Evolutionary conservation across 2,888 invertebrate genomes (phyloP), one percentile per base, ranked within the genome.

Genomic region (Scrobipalpa atriplicella): DNA sequence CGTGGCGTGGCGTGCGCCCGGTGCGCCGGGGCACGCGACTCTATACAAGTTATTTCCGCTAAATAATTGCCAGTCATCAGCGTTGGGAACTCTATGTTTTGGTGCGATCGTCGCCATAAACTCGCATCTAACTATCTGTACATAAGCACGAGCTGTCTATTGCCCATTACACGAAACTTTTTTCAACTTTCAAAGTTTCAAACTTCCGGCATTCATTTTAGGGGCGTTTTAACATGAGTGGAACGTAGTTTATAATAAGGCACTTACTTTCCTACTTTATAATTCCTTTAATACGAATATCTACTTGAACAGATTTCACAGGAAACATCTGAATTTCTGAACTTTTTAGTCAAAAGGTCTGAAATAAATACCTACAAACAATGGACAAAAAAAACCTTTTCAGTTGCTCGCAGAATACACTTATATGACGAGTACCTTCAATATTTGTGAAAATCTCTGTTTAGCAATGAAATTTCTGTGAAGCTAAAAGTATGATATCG

Each of bases 11-110:
- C 13, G 51, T 60, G 47, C 62, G 43, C 64, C 21, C 1, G 52
- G 51, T 60, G 47, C 62, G 43, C 64, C 21, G 2, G 52, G 19
- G 63, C 60, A 58, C 66, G 64, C 64, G 64, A 52, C 60, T 36
- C 58, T 43, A 41, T 62, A 71, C 76, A 80, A 81, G 74, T 85
- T 85, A 80, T 83, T 83, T 83, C 82, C 82, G 78, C 74, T 80
- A 77, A 85, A 86, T 86, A 86, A 87, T 87, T 85, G 86, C 81
- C 75, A 75, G 82, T 81, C 81, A 83, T 86, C 83, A 83, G 74
- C 77, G 75, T 73, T 77, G 70, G 73, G 71, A 75, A 79, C 76
- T 74, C 76, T 76, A 47, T 78, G 62, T 78, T 79, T 77, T 67
- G 72, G 56, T 65, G 67, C 71, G 69, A 71, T 69, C 63, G 58